phyloP scores from a whole-genome alignment of 2,888 invertebrate genomes.

The Spodoptera exigua region DNA sequence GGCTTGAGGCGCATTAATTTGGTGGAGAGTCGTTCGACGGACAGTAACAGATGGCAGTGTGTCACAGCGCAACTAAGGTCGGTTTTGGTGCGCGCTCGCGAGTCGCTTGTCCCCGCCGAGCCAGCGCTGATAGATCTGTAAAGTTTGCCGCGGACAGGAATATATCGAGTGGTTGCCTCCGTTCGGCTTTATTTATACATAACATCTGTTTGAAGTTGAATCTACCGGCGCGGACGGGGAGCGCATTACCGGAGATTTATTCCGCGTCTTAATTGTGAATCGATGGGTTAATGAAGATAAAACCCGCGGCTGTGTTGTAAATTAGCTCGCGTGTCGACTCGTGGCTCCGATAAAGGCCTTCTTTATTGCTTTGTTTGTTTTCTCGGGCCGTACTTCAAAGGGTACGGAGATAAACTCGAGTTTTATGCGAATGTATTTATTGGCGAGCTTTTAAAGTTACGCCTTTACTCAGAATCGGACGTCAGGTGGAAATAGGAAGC shows the following conservation, averaged over 20 bases:
- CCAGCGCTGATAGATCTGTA: conserved; percentile 86
- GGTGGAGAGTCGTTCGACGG: conserved; percentile 45
- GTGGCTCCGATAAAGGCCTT: conserved; percentile 87
- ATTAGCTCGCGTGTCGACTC: conserved; percentile 90
- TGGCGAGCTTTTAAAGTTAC: conserved; percentile 67
- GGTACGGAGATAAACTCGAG: conserved; percentile 85
- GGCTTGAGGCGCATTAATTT: conserved; percentile 46
- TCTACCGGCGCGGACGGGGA: conserved; percentile 88
- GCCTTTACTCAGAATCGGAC: conserved; percentile 64
- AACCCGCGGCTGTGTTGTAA: conserved; percentile 89
- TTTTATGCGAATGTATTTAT: conserved; percentile 87
- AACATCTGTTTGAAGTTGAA: conserved; percentile 89
- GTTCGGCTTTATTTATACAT: conserved; percentile 89
- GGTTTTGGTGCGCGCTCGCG: conserved; percentile 65
- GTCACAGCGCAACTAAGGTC: conserved; percentile 67
- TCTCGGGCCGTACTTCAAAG: conserved; percentile 88
- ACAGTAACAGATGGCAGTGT: conserved; percentile 47
- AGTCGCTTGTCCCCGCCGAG: conserved; percentile 74
- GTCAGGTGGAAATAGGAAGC: conserved; percentile 71
- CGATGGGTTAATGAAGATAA: conserved; percentile 90
- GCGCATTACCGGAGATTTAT: conserved; percentile 89
- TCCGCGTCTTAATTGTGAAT: conserved; percentile 89
- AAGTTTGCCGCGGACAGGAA: conserved; percentile 89
- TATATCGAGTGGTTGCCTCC: conserved; percentile 89
- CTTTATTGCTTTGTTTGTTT: conserved; percentile 89